Evolutionary conservation across 2,888 invertebrate genomes (phyloP), one percentile per base, ranked within the genome.

Genomic region (Ferdinandea cuprea): DNA sequence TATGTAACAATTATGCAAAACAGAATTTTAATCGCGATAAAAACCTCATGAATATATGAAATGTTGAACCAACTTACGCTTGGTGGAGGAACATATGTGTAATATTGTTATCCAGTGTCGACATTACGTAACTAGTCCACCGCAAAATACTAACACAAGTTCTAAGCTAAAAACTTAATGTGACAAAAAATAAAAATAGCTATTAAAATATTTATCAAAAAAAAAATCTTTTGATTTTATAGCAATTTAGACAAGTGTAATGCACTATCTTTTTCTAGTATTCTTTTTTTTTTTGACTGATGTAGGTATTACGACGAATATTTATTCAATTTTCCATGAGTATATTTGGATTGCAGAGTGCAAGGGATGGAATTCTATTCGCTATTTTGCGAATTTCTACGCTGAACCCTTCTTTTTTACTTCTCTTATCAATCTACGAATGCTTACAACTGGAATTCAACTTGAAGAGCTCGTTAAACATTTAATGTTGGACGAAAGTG

Each of bases 391-490:
- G 8, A 42, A 59, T 44, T 59, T 8, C 13, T 48, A 15, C 19
- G 30, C 25, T 58, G 15, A 52, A 63, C 17, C 46, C 54, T 19
- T 15, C 21, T 11, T 32, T 32, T 15, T 28, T 15, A 30, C 32
- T 54, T 13, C 21, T 15, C n/a, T 17, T 48, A 50, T 68, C 61
- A 17, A 54, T 54, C 52, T 52, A 46, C 40, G 54, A 56, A 54
- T 56, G 73, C 56, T 54, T 73, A 63, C 68, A 74, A 50, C 40
- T 80, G 48, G 73, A 74, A 74, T 80, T 69, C 74, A 74, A 56
- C 74, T 68, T n/a, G n/a, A 68, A 79, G 68, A 68, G 68, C 79
- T 79, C 79, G 79, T 79, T 73, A 69, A 73, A 80, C 63, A 58
- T 79, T 73, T 56, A 72, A 52, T 68, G 44, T n/a, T n/a, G n/a